These are phyloP conservation scores for Cassiopea xamachana DNA, from an alignment of 30 jellyfish, hydroid and myxozoan genomes.

Conservation along the genomic window DNA sequence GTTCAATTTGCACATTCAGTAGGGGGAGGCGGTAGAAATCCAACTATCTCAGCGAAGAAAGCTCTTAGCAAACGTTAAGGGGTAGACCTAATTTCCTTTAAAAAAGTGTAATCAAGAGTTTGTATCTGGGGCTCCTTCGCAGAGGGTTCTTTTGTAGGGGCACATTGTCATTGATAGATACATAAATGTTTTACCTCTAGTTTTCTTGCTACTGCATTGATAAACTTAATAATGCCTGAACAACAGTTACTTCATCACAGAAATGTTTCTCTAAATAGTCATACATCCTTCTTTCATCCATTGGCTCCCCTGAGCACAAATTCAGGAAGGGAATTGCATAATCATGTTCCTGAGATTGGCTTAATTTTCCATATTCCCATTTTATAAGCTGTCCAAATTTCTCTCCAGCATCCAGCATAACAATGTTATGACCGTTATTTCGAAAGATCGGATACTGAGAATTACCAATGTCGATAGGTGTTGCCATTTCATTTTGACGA, in stretches of 20 bases:
- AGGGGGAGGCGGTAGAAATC: no score
- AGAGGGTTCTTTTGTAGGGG: no score
- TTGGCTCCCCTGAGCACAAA: constrained; percentile 22
- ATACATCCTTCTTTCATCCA: constrained; percentile 71
- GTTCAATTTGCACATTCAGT: no score
- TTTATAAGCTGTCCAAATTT: not conserved
- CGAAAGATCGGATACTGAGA: not conserved
- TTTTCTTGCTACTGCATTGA: constrained; percentile 20
- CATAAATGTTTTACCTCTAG: not conserved
- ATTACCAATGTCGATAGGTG: constrained; percentile 15
- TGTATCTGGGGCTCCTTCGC: no score
- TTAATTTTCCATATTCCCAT: not conserved
- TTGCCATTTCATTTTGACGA: constrained; percentile 49
- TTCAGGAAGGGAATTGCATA: constrained; percentile 81
- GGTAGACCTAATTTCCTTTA: no score
- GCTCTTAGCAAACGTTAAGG: no score
- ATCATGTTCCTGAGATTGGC: constrained; percentile 83
- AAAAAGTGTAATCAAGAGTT: no score
- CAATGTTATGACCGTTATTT: not conserved
- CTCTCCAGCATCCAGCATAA: not conserved
- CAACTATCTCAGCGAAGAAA: no score
- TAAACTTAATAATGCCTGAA: constrained; percentile 80
- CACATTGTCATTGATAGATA: no score
- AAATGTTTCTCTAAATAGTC: constrained; percentile 78
- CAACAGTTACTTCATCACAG: constrained; percentile 79